Base-by-base conservation (phyloP, 37 sponge, comb jelly and placozoan species). In the Chondrilla cf. caribensis region DNA sequence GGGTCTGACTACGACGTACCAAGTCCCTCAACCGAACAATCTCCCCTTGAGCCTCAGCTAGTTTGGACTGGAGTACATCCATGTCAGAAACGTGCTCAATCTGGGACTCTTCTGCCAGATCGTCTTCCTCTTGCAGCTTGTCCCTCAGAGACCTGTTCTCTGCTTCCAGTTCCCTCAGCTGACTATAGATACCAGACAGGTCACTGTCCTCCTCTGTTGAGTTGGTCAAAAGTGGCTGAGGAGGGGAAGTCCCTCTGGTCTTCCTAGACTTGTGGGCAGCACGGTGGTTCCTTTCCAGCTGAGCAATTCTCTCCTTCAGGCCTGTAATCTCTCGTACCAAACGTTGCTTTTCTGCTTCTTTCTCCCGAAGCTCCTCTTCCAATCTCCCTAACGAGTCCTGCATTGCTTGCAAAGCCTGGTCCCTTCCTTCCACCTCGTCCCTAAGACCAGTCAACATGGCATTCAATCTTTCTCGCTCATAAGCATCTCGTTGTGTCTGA, bases 391-490 rank as follows among this genome's bases (percentile, higher is more conserved):
- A 17, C 4, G 68, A 67, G 4, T 18, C 51, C 51, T 47, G 51
- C 51, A 47, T 47, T 6, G 6, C 51, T 47, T 47, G 51, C 51
- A 47, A 47, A 11, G 51, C 11, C 9, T 11, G 51, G 51, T 47
- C 51, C 51, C 51, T 44, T 3, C 22, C 22, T 22, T 58, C 77
- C 24, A 35, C 24, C 75, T 71, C 58, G 9, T 44, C 85, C 59
- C 82, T 85, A 62, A 83, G 73, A 6, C 65, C 39, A 22, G 82
- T 83, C 40, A 86, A 73, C 54, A 83, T 77, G 24, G n/a, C 75
- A 31, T 51, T 28, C 22, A 85, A 2, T 42, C 54, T 44, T 26
- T 25, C n/a, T 14, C 51, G 51, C 51, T 47, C 51, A 11, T 47
- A 11, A 14, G 51, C 6, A 14, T 47, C 51, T 47, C 51, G 6